Percentiles rank a stretch among this genome's conserved stretches.
Evolutionary conservation across 2,113 vertebrate species (phyloP).

Genomic region (Pimephales promelas): DNA sequence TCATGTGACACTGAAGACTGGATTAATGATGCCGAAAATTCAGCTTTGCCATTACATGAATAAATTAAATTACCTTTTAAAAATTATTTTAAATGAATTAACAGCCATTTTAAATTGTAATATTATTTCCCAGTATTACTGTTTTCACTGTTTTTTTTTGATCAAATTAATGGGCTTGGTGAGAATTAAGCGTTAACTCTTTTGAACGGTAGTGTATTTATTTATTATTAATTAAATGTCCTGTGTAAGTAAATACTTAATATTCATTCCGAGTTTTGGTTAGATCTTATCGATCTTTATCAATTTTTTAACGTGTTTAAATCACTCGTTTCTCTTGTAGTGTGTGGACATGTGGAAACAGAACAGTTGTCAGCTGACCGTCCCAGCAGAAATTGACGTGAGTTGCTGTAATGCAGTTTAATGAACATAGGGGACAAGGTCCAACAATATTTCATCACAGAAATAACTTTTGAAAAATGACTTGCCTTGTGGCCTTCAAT

Average conservation of each 20-base stretch:
- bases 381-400: conserved; percentile 95
- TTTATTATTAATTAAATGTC: neutral
- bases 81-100: no score
- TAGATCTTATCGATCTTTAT: neutral
- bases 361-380: conserved; percentile 86
- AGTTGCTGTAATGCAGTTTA: conserved; percentile 67
- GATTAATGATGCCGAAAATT: no score
- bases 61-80: no score
- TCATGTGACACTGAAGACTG: no score
- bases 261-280: neutral
- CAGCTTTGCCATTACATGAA: no score
- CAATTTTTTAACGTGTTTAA: neutral
- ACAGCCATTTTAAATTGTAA: neutral
- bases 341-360: conserved; percentile 98
- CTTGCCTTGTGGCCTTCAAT: neutral
- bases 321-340: conserved; percentile 64
- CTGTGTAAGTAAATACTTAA: neutral
- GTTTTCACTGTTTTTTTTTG: no score
- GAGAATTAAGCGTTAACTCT: neutral
- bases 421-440: neutral
- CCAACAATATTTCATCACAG: neutral
- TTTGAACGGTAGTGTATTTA: neutral
- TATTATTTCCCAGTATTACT: neutral
- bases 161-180: neutral
- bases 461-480: neutral